Base-by-base conservation (phyloP, 2,888 invertebrate species). In the Toxonevra muliebris region DNA sequence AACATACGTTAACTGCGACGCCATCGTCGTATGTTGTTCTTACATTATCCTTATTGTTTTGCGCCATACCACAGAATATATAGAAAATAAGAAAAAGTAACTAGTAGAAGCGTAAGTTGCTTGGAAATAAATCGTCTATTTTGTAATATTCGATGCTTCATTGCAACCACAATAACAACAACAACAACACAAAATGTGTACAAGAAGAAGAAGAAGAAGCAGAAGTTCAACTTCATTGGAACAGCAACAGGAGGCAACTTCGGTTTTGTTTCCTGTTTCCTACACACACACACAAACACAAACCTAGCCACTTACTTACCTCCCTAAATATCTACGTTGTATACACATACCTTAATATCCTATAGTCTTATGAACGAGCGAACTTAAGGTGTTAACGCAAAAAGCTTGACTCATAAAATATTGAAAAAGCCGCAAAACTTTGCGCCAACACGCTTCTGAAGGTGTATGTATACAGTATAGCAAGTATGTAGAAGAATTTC, bases 391-490 rank as follows among this genome's bases (percentile, higher is more conserved):
- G 77, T 76, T 76, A 78, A 79, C 77, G 76, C 75, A 75, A 79
- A 76, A 77, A 78, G 78, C 77, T 61, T 63, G 77, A 77, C 78
- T 82, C 79, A 81, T 82, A 80, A 82, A 81, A 82, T 82, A 82
- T 82, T 81, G 78, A 81, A 82, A 81, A 80, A 80, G 77, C 82
- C 82, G 75, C 81, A 78, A 80, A 82, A 66, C 50, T 66, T 66
- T 61, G 45, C 61, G 53, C 53, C 8, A 19, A 53, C 53, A 53
- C 53, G 12, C 17, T 19, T 53, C 53, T 12, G 12, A 48, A 30
- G 7, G 30, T 30, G 30, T 30, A 30, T 30, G 30, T 30, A 30
- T 30, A 4, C 30, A 30, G 7, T 7, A 30, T 30, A 30, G 30
- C 3, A 30, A 30, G 30, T 30, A 30, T 2, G 30, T 30, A 30